Evolutionary conservation across 2,888 invertebrate genomes (phyloP).

Genomic region (Diadegma fenestrale): DNA sequence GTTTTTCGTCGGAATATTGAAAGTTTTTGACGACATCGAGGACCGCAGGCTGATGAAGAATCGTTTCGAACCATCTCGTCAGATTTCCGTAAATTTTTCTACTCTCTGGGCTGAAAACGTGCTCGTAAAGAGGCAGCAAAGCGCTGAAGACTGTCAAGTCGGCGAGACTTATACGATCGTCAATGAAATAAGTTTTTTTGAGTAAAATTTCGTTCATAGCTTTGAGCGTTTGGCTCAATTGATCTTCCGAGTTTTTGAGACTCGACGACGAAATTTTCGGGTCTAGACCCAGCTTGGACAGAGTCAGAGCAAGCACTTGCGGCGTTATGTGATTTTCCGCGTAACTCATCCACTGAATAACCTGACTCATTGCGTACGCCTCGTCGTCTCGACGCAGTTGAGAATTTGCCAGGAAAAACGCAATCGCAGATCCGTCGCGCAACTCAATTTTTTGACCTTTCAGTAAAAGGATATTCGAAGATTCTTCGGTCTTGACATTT

Average conservation of each 20-base stretch:
- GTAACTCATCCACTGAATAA: slow-evolving; percentile 84
- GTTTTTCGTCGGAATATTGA: slow-evolving; percentile 72
- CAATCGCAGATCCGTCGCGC: slow-evolving; percentile 80
- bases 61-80: slow-evolving; percentile 84
- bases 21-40: slow-evolving; percentile 76
- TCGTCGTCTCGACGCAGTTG: slow-evolving; percentile 78
- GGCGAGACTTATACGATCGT: slow-evolving; percentile 84
- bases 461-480: slow-evolving; percentile 67
- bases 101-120: slow-evolving; percentile 75
- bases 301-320: slow-evolving; percentile 77
- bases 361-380: slow-evolving; percentile 78
- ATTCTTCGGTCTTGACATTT: slow-evolving; percentile 48
- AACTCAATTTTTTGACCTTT: slow-evolving; percentile 74
- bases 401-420: slow-evolving; percentile 80
- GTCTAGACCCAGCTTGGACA: slow-evolving; percentile 67
- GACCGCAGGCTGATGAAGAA: slow-evolving; percentile 82
- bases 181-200: slow-evolving; percentile 83
- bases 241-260: slow-evolving; percentile 75
- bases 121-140: slow-evolving; percentile 81
- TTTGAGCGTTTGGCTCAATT: slow-evolving; percentile 75
- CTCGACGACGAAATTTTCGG: slow-evolving; percentile 34
- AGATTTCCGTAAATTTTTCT: slow-evolving; percentile 80
- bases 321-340: slow-evolving; percentile 83
- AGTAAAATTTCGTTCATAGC: slow-evolving; percentile 79
- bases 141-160: slow-evolving; percentile 83